Conservation (phyloP, 1,140 invertebrate species). For the Drosophila sp. region DNA sequence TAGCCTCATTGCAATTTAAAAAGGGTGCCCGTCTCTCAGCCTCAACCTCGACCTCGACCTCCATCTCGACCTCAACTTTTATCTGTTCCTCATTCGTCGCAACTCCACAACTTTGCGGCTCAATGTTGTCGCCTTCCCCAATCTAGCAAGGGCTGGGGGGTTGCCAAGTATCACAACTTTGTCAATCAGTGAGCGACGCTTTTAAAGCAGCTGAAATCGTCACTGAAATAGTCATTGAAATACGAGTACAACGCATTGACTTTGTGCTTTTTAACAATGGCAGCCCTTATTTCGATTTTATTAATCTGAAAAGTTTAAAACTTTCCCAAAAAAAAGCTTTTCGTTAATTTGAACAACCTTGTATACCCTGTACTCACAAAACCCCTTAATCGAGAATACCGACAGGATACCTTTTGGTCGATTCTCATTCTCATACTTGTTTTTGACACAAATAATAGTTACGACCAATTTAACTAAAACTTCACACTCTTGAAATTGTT, state of each 20-base stretch:
- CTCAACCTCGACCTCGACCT: neutral
- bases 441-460: too few species aligned
- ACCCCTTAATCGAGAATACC: too few species aligned
- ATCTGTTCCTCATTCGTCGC: neutral
- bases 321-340: too few species aligned
- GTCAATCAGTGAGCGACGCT: conserved; percentile 12
- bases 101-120: neutral
- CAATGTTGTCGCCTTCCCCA: conserved; percentile 7
- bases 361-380: too few species aligned
- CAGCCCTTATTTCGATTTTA: too few species aligned
- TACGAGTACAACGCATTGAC: neutral
- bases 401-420: too few species aligned
- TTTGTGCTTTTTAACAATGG: too few species aligned
- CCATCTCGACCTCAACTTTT: neutral
- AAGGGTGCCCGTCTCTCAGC: conserved; percentile 22
- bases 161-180: conserved; percentile 22
- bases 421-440: too few species aligned
- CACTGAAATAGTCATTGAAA: conserved; percentile 12
- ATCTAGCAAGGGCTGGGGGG: neutral
- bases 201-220: conserved; percentile 16
- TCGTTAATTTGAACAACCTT: too few species aligned
- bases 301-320: too few species aligned
- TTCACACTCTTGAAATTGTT: too few species aligned
- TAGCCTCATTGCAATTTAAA: conserved; percentile 32
- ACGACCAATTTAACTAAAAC: too few species aligned